Percentiles rank a stretch among this genome's conserved stretches.
These are phyloP conservation scores for Laspeyria flexula DNA, from an alignment of 2,888 invertebrate species.

Conservation along the genomic window DNA sequence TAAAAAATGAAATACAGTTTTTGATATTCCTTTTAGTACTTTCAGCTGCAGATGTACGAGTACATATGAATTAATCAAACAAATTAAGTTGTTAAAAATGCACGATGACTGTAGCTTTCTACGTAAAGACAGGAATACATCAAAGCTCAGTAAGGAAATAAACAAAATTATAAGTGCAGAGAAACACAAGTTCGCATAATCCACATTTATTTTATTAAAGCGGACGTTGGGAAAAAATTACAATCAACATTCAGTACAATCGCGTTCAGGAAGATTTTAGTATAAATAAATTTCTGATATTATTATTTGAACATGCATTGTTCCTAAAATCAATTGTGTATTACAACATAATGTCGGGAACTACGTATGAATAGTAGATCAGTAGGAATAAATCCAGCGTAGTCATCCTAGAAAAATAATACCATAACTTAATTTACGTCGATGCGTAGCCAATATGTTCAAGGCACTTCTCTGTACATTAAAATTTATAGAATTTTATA, in stretches of 20 bases:
- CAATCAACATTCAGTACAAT: conserved; percentile 45
- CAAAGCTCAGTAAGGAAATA: conserved; percentile 44
- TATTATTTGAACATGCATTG: too few species aligned
- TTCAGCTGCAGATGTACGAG: neutral
- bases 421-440: too few species aligned
- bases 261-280: conserved; percentile 13
- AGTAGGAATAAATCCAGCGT: too few species aligned
- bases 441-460: too few species aligned
- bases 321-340: too few species aligned
- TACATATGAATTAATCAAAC: neutral
- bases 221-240: conserved; percentile 65
- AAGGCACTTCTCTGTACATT: too few species aligned
- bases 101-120: neutral
- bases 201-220: conserved; percentile 45
- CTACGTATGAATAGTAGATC: too few species aligned
- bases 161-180: conserved; percentile 53
- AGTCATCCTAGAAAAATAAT: too few species aligned
- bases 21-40: neutral
- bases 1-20: neutral
- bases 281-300: too few species aligned
- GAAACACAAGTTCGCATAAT: conserved; percentile 14
- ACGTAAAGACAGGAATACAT: conserved; percentile 8
- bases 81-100: neutral
- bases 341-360: too few species aligned
- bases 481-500: too few species aligned